These are phyloP conservation scores for Ceyx cyanopectus DNA, from an alignment of 2,113 vertebrate genomes.

Conservation along the genomic window DNA sequence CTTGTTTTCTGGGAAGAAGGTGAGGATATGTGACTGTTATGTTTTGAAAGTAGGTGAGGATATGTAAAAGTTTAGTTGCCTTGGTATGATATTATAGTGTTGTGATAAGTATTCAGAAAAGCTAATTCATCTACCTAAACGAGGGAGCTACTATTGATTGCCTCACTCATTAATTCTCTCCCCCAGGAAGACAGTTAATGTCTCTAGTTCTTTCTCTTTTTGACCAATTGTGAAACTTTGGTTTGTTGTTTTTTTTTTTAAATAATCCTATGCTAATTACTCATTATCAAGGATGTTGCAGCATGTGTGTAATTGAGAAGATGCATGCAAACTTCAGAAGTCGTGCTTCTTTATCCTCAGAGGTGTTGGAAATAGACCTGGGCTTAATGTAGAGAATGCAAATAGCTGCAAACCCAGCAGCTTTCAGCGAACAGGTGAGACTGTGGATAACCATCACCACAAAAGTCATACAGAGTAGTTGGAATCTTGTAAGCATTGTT, in stretches of 20 bases:
- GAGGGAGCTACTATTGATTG: not conserved
- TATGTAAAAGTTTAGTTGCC: not conserved
- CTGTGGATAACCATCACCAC: not conserved
- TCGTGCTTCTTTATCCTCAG: not conserved
- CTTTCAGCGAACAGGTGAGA: not conserved
- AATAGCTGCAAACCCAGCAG: not conserved
- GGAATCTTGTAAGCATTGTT: not conserved
- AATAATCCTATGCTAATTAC: not conserved
- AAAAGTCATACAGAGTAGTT: not conserved
- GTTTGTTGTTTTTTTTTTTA: too few relatives aligned
- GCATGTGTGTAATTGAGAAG: not conserved
- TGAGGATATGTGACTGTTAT: not conserved
- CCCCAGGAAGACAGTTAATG: not conserved
- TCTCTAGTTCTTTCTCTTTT: not conserved
- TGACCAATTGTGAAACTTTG: not conserved
- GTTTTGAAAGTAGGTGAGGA: not conserved
- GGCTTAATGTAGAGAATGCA: not conserved
- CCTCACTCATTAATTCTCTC: not conserved
- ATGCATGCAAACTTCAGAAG: not conserved
- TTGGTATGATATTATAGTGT: not conserved
- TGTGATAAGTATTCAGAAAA: not conserved
- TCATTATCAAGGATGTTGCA: not conserved
- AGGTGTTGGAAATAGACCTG: not conserved
- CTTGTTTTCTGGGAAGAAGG: not conserved
- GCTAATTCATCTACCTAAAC: not conserved